Conservation (phyloP, 2,888 invertebrate species). For the Protodeltote pygarga region DNA sequence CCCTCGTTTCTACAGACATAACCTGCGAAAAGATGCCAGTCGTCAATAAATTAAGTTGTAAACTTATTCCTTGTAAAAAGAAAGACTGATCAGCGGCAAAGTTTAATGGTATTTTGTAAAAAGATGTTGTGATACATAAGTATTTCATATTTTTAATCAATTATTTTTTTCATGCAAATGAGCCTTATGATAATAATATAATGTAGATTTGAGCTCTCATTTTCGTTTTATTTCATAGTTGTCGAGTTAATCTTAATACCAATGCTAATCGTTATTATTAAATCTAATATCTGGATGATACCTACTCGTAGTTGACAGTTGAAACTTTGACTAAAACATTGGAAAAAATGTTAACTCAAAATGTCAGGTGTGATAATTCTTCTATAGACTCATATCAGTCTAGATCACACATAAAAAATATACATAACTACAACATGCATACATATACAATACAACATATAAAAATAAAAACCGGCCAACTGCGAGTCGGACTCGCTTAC, state of each 20-base stretch:
- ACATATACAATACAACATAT: no score
- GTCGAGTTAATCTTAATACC: not conserved
- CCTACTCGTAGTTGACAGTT: no score
- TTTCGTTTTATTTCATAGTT: constrained; percentile 22
- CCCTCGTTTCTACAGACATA: constrained; percentile 42
- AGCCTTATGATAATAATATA: constrained; percentile 29
- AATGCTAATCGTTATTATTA: no score
- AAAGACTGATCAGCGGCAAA: constrained; percentile 33
- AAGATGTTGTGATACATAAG: constrained; percentile 30
- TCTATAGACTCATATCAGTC: no score
- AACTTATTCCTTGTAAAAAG: constrained; percentile 5
- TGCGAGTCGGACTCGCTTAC: no score
- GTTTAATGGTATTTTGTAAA: constrained; percentile 28
- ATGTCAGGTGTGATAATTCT: no score
- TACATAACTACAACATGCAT: no score
- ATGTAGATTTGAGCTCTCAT: constrained; percentile 24
- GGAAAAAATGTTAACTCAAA: no score
- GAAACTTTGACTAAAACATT: no score
- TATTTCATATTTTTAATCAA: constrained; percentile 17
- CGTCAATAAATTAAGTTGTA: constrained; percentile 14
- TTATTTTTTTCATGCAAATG: constrained; percentile 28
- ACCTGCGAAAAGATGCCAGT: constrained; percentile 2
- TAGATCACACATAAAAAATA: no score
- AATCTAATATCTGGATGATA: no score
- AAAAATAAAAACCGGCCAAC: no score